Conservation (phyloP, 1,140 invertebrate species). For the Drosophila repleta region DNA sequence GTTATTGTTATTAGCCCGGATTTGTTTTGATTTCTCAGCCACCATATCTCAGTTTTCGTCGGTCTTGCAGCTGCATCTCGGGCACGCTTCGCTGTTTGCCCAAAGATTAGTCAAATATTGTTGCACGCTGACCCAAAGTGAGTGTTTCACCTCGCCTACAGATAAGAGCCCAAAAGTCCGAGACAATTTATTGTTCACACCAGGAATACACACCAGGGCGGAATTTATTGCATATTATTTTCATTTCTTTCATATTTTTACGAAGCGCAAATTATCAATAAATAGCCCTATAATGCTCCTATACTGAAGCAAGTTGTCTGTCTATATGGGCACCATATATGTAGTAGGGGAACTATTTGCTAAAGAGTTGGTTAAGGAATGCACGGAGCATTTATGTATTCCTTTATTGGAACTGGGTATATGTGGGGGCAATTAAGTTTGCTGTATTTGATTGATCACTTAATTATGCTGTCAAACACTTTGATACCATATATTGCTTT, state of each 20-base stretch:
- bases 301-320: not conserved
- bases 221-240: constrained; percentile 70
- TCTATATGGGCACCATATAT: not conserved
- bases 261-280: constrained; percentile 66
- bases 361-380: not conserved
- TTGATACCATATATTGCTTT: too few species aligned
- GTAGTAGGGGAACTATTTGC: not conserved
- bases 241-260: constrained; percentile 63
- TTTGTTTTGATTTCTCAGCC: constrained; percentile 22
- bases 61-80: constrained; percentile 47
- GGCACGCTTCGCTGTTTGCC: constrained; percentile 40
- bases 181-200: constrained; percentile 73
- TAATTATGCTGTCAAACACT: too few species aligned
- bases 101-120: constrained; percentile 77
- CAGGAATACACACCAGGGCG: constrained; percentile 10
- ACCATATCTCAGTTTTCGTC: constrained; percentile 8
- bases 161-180: constrained; percentile 48
- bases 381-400: too few species aligned
- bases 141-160: constrained; percentile 49
- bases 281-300: constrained; percentile 34
- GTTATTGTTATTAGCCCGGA: constrained; percentile 33
- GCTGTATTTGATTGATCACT: too few species aligned
- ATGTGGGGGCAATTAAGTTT: too few species aligned
- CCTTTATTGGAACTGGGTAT: too few species aligned
- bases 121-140: constrained; percentile 69